phyloP scores from a whole-genome alignment of 2,797 vertebrate genomes.

The Schizothorax lantsangensis region DNA sequence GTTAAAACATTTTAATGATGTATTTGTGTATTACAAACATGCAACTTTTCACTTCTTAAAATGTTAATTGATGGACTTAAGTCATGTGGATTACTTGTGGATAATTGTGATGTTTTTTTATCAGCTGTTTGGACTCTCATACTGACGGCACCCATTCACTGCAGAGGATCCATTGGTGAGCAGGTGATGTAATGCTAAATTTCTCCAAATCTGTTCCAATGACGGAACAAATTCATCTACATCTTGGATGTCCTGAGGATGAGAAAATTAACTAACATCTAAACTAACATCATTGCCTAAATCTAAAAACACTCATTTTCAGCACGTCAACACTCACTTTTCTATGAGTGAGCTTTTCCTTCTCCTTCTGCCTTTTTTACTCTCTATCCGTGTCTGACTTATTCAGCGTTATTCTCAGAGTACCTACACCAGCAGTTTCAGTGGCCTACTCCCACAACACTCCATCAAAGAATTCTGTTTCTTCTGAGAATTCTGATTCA shows the following conservation, averaged over 20 bases:
- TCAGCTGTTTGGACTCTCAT: no score
- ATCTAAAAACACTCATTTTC: not conserved
- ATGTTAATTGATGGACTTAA: no score
- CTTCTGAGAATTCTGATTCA: slow-evolving; percentile 43
- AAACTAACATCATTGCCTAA: not conserved
- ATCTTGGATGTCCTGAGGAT: not conserved
- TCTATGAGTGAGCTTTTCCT: slow-evolving; percentile 13
- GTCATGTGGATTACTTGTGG: no score
- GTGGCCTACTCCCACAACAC: slow-evolving; percentile 10
- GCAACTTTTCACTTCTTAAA: no score
- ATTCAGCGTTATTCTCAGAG: slow-evolving; percentile 37
- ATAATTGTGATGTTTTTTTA: no score
- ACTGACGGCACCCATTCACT: no score
- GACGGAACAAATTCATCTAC: not conserved
- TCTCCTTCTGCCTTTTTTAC: not conserved
- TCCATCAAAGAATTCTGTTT: slow-evolving; percentile 38
- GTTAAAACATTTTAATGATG: no score
- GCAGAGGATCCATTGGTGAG: no score
- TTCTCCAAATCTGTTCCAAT: not conserved
- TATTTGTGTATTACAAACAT: no score
- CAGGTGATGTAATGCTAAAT: no score
- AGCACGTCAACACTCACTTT: not conserved
- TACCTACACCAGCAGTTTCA: slow-evolving; percentile 44
- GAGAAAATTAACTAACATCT: not conserved
- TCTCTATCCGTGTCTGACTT: slow-evolving; percentile 11